A percentile compares a stretch with the other conserved stretches of the same genome.
These are phyloP conservation scores for Bradynema listronoti DNA, from an alignment of 1,140 invertebrate genomes.

Conservation along the genomic window DNA sequence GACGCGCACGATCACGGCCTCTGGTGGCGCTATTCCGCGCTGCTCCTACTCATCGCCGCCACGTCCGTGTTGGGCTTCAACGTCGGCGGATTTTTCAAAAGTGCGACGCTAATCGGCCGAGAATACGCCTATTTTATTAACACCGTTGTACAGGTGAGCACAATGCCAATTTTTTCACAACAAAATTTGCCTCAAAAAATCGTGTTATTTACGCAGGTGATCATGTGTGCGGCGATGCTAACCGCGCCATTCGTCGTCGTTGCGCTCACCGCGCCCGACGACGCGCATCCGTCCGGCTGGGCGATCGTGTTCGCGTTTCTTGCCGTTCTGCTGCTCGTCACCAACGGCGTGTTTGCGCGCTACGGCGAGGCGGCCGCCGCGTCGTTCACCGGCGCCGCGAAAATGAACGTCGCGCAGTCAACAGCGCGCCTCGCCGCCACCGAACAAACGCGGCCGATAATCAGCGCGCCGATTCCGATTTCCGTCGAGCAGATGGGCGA, in stretches of 20 bases:
- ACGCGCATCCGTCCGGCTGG: slow-evolving; percentile 13
- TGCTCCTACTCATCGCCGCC: slow-evolving; percentile 18
- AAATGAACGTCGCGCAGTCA: too few relatives aligned
- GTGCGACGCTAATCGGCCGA: slow-evolving; percentile 38
- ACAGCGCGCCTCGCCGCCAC: too few relatives aligned
- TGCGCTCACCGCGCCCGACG: slow-evolving; percentile 21
- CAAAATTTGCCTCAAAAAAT: slow-evolving; percentile 2
- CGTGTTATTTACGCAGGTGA: slow-evolving; percentile 13
- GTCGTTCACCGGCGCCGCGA: too few relatives aligned
- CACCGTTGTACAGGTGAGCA: slow-evolving; percentile 19
- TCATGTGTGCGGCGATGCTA: slow-evolving; percentile 26
- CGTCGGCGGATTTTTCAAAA: slow-evolving; percentile 46
- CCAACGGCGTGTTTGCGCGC: slow-evolving; percentile 14
- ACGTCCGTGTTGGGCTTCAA: slow-evolving; percentile 42
- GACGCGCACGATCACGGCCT: too few relatives aligned
- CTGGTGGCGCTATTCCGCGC: not conserved
- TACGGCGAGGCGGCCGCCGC: slow-evolving; percentile 16
- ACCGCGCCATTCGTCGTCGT: slow-evolving; percentile 21
- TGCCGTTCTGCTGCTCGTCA: slow-evolving; percentile 12
- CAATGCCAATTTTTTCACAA: not conserved
- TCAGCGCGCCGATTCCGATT: too few relatives aligned
- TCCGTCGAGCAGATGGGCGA: too few relatives aligned
- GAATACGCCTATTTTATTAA: slow-evolving; percentile 39
- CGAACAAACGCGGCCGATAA: too few relatives aligned
- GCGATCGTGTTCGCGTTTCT: slow-evolving; percentile 18